Percentiles rank a stretch among this genome's conserved stretches.
phyloP scores from a whole-genome alignment of 1,140 invertebrate species.

The Schlechtendalia chinensis region DNA sequence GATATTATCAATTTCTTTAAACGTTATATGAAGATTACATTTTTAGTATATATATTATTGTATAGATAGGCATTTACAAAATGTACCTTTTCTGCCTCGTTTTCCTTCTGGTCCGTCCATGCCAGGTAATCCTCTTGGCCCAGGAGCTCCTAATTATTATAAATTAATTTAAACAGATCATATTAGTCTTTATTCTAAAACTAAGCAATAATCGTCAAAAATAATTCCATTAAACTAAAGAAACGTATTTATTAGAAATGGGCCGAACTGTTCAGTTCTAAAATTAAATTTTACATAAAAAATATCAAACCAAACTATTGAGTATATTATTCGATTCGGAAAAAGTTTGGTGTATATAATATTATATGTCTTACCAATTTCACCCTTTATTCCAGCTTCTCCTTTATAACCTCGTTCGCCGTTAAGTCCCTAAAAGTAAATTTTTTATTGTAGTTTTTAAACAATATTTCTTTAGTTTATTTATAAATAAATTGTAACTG shows the following conservation, averaged over 20 bases:
- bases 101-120: slow-evolving; percentile 73
- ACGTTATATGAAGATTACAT: too few relatives aligned
- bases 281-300: too few relatives aligned
- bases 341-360: neutral
- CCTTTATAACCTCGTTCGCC: slow-evolving; percentile 54
- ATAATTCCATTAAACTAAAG: neutral
- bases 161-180: neutral
- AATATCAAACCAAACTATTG: too few relatives aligned
- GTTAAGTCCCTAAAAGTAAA: slow-evolving; percentile 52
- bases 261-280: too few relatives aligned
- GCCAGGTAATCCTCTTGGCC: slow-evolving; percentile 72
- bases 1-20: neutral
- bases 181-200: neutral
- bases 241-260: neutral
- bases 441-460: too few relatives aligned
- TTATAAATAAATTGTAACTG: neutral
- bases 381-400: slow-evolving; percentile 62
- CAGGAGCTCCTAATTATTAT: slow-evolving; percentile 63
- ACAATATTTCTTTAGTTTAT: neutral
- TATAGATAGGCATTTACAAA: neutral
- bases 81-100: slow-evolving; percentile 61
- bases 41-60: too few relatives aligned
- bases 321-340: too few relatives aligned
- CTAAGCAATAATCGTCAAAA: neutral
- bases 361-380: slow-evolving; percentile 56